Conservation (phyloP, 2,113 vertebrate genomes). For the Caranx melampygus region DNA sequence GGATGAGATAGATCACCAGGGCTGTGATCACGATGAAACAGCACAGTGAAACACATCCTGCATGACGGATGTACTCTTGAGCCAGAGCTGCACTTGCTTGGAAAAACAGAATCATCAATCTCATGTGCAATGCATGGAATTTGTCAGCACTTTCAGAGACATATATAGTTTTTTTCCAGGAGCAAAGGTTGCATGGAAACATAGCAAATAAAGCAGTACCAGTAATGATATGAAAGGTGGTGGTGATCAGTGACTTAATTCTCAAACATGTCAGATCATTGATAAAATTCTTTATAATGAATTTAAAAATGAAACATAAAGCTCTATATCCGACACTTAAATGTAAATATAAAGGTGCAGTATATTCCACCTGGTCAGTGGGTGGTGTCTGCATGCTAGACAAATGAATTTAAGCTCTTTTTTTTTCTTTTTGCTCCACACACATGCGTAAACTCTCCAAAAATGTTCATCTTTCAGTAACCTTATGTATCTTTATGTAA, state of each 20-base stretch:
- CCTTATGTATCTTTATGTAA: not conserved
- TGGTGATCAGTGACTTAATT: not conserved
- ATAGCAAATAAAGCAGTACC: not conserved
- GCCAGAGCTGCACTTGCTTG: constrained; percentile 40
- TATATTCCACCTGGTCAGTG: constrained; percentile 17
- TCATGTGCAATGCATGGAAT: constrained; percentile 32
- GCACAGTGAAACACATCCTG: constrained; percentile 53
- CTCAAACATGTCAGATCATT: not conserved
- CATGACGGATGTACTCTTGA: constrained; percentile 60
- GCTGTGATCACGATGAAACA: constrained; percentile 56
- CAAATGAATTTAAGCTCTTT: not conserved
- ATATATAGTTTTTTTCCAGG: not conserved
- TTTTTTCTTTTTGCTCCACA: not conserved
- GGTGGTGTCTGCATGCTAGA: constrained; percentile 9
- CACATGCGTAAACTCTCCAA: not conserved
- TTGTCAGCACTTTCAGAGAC: constrained; percentile 28
- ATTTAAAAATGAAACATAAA: not conserved
- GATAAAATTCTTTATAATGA: not conserved
- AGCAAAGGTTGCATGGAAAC: not conserved
- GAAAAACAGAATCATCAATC: constrained; percentile 47
- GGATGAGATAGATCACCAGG: constrained; percentile 59
- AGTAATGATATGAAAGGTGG: not conserved
- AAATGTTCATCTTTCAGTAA: not conserved
- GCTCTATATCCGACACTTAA: not conserved
- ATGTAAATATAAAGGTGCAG: not conserved